Base-by-base conservation (phyloP, 2,888 invertebrate genomes). In the Ennomos fuscantarius region DNA sequence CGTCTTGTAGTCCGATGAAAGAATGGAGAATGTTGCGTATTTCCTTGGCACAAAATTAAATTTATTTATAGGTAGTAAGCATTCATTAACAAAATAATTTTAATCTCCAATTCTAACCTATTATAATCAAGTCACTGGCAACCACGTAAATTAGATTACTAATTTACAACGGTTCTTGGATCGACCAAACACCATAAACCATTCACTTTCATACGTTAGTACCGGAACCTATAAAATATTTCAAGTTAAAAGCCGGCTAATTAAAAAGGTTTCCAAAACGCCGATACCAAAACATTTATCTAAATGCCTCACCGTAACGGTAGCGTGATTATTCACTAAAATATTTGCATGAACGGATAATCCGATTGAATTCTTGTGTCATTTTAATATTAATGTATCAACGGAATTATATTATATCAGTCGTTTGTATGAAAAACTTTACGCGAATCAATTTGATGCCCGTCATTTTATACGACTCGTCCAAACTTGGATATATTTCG, bases 391-490 rank as follows among this genome's bases (percentile, higher is more conserved):
- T 56, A 65, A 69, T 62, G 63, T 63, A 49, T 60, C 56, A 59
- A 62, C 54, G 55, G 49, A 62, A 63, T 68, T 66, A 68, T 54
- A 65, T 63, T 63, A 66, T 65, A 66, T 62, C 61, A 58, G 63
- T 60, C 58, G 58, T 68, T 66, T 60, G 56, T 55, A 63, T 68
- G 63, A 66, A 62, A 63, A 62, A 54, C 37, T 55, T 60, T 60
- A 50, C 55, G 59, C 62, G 63, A 62, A 66, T 62, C 63, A 62
- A 37, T 51, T 57, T 58, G 55, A 55, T 59, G 60, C 55, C 46
- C 41, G 63, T 60, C 57, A 54, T 63, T 58, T 24, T 54, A 40
- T 35, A n/a, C 51, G 65, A 59, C 55, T 36, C 39, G 31, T 39
- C 33, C 41, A 40, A n/a, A 47, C 35, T 50, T 47, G 49, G 46